Evolutionary conservation across 2,797 vertebrate species (phyloP).

Genomic region (Urophycis tenuis): DNA sequence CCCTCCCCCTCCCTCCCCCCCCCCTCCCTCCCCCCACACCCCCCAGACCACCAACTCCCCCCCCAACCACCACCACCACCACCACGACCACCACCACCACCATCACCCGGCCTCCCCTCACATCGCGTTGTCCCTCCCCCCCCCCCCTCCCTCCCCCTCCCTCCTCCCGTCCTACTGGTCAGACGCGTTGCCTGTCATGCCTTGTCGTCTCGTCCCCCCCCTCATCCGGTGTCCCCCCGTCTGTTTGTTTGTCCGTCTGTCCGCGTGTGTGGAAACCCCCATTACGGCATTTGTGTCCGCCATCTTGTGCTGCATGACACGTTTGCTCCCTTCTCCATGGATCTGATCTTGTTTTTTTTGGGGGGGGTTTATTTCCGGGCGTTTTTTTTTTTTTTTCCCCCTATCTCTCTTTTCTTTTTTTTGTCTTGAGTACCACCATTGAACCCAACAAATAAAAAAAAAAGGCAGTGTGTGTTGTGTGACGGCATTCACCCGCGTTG

Average conservation of each 20-base stretch:
- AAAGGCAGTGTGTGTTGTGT: slow-evolving; percentile 14
- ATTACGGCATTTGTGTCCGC: slow-evolving; percentile 70
- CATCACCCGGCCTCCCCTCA: slow-evolving; percentile 6
- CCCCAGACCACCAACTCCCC: slow-evolving; percentile 1
- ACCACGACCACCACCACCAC: slow-evolving; percentile 30
- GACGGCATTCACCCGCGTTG: neutral
- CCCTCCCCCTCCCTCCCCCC: slow-evolving; percentile 48
- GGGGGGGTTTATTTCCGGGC: too few species aligned
- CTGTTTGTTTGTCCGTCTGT: slow-evolving; percentile 47
- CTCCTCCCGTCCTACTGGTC: slow-evolving; percentile 40
- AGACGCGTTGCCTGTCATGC: slow-evolving; percentile 64
- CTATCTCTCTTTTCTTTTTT: slow-evolving; percentile 18
- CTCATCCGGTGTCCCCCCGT: slow-evolving; percentile 59
- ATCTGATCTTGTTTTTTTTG: neutral
- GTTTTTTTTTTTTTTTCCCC: neutral
- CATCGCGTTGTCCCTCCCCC: slow-evolving; percentile 27
- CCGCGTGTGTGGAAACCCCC: slow-evolving; percentile 25
- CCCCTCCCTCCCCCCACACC: slow-evolving; percentile 8
- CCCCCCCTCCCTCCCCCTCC: slow-evolving; percentile 48
- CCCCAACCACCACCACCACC: slow-evolving; percentile 1
- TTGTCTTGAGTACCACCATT: slow-evolving; percentile 48
- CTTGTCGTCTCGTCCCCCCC: slow-evolving; percentile 63
- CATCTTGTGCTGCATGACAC: slow-evolving; percentile 74
- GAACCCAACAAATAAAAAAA: too few species aligned
- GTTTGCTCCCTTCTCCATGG: slow-evolving; percentile 49